Evolutionary conservation across 2,113 vertebrate species (phyloP).

Genomic region (Jaculus jaculus): DNA sequence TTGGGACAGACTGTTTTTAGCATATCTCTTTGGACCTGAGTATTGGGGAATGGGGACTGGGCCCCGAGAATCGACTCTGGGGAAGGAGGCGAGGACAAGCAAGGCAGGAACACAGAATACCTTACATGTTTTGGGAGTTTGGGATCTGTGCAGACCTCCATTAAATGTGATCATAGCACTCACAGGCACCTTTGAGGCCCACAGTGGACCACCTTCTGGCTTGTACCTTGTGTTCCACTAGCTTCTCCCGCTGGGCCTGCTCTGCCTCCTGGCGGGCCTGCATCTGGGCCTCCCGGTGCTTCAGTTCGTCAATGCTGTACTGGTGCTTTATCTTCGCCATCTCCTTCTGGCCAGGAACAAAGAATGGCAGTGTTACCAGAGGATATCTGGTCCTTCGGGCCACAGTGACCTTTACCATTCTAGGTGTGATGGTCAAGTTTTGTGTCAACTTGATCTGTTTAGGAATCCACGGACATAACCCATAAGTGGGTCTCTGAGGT

Average conservation of each 20-base stretch:
- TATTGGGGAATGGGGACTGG: background rate
- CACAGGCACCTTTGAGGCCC: background rate
- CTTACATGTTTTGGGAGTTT: background rate
- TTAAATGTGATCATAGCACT: rapidly evolving
- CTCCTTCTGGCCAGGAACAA: constrained; percentile 81
- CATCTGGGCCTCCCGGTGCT: constrained; percentile 78
- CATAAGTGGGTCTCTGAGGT: too few species aligned
- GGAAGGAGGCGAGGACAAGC: background rate
- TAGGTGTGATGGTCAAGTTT: too few species aligned
- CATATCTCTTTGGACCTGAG: background rate
- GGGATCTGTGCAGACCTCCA: background rate
- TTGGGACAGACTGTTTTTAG: background rate
- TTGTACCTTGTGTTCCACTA: constrained; percentile 87
- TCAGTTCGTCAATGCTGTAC: constrained; percentile 81
- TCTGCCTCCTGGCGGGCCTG: constrained; percentile 75
- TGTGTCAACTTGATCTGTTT: too few species aligned
- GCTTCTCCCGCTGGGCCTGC: constrained; percentile 74
- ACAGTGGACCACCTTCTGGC: rapidly evolving
- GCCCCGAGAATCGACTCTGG: background rate
- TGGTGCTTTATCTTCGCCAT: constrained; percentile 83
- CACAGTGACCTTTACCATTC: background rate
- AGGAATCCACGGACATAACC: too few species aligned
- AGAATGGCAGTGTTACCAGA: rapidly evolving
- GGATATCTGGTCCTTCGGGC: background rate
- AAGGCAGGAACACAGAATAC: too few species aligned